Evolutionary conservation across 2,888 invertebrate species (phyloP).

Genomic region (Penaeus monodon): DNA sequence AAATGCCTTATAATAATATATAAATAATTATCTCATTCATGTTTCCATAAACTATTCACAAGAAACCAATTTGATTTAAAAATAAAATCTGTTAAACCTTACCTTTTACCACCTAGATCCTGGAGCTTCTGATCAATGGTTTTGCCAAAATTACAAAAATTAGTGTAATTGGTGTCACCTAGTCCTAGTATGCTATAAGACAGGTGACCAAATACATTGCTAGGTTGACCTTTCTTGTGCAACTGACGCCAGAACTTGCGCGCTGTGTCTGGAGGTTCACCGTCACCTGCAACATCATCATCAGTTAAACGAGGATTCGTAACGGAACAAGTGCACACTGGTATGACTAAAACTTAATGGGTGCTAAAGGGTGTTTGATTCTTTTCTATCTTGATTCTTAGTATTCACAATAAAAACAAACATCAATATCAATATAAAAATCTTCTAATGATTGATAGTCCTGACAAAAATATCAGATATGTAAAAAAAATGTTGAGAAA

Average conservation of each 20-base stretch:
- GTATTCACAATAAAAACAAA: no score
- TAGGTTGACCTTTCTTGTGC: conserved; percentile 69
- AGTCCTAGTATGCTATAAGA: conserved; percentile 73
- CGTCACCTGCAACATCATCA: conserved; percentile 70
- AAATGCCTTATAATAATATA: no score
- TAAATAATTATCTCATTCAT: no score
- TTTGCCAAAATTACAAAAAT: conserved; percentile 73
- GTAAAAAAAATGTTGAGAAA: no score
- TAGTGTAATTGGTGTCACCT: conserved; percentile 75
- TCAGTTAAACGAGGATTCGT: neutral
- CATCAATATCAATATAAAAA: no score
- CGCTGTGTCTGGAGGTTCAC: conserved; percentile 74
- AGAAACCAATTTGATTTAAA: no score
- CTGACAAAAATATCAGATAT: no score
- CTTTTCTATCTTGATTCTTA: no score
- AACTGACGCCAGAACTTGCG: conserved; percentile 72
- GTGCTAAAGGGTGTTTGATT: no score
- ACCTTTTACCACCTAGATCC: conserved; percentile 71
- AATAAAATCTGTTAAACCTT: neutral
- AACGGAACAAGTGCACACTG: neutral
- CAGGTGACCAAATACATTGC: conserved; percentile 69
- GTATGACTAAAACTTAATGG: neutral
- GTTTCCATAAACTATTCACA: no score
- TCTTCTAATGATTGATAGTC: no score
- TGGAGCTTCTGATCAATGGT: conserved; percentile 70